A percentile compares a stretch with the other conserved stretches of the same genome.
phyloP scores from a whole-genome alignment of 2,888 invertebrate species.

The Phytoseiulus persimilis region DNA sequence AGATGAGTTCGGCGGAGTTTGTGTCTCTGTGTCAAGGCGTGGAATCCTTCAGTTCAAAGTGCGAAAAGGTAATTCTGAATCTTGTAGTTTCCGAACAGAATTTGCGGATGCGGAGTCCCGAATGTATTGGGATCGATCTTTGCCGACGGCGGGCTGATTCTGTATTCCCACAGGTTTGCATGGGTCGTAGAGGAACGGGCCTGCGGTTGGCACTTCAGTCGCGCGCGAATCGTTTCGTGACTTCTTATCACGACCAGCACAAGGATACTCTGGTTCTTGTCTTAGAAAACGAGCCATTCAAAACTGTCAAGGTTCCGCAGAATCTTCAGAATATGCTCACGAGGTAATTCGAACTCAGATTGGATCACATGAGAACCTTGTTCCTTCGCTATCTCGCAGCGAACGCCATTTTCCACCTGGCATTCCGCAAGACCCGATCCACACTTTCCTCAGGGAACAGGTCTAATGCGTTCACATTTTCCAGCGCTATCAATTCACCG shows the following conservation, averaged over 20 bases:
- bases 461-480: too few relatives aligned
- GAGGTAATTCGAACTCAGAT: not conserved
- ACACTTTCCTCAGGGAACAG: too few relatives aligned
- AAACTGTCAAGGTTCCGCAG: constrained; percentile 34
- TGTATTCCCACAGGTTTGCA: constrained; percentile 45
- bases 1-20: constrained; percentile 68
- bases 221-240: constrained; percentile 16
- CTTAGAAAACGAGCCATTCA: constrained; percentile 28
- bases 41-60: constrained; percentile 66
- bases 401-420: too few relatives aligned
- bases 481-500: constrained; percentile 14
- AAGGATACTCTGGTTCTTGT: constrained; percentile 31
- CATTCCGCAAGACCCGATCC: too few relatives aligned
- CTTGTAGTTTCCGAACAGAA: not conserved
- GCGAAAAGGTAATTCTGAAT: constrained; percentile 56
- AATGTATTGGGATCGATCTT: not conserved
- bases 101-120: not conserved
- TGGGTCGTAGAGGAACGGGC: constrained; percentile 39
- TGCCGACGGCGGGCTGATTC: too few relatives aligned
- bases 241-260: constrained; percentile 28
- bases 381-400: too few relatives aligned
- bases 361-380: too few relatives aligned
- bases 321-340: constrained; percentile 37
- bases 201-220: constrained; percentile 19
- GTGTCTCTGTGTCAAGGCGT: constrained; percentile 67